A percentile compares a stretch with the other conserved stretches of the same genome.
These are phyloP conservation scores for Palloptera scutellata DNA, from an alignment of 2,888 invertebrate species.

Conservation along the genomic window DNA sequence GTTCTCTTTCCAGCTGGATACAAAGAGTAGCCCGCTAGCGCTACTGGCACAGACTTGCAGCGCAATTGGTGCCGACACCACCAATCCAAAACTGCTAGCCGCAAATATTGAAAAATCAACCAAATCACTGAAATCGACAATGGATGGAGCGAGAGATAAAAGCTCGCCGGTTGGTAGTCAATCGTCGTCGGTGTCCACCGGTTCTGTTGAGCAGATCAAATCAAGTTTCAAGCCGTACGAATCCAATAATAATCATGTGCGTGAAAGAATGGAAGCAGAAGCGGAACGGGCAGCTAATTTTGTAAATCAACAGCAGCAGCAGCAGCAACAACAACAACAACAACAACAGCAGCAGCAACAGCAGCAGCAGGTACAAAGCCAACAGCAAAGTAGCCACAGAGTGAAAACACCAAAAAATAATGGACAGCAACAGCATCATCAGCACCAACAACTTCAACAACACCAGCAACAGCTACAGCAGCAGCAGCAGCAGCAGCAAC, in stretches of 20 bases:
- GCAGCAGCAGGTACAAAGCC: slow-evolving; percentile 39
- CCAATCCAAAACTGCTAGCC: slow-evolving; percentile 78
- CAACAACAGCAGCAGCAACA: slow-evolving; percentile 40
- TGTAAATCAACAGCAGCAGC: slow-evolving; percentile 40
- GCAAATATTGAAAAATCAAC: slow-evolving; percentile 77
- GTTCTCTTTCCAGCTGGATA: slow-evolving; percentile 87
- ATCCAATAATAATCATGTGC: slow-evolving; percentile 68
- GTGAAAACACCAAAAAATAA: slow-evolving; percentile 57
- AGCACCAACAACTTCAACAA: slow-evolving; percentile 19
- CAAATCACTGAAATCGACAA: slow-evolving; percentile 64
- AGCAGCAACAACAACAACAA: slow-evolving; percentile 37
- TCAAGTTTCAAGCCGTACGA: slow-evolving; percentile 82
- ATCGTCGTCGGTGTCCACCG: slow-evolving; percentile 65
- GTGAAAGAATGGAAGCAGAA: slow-evolving; percentile 56
- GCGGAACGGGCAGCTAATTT: slow-evolving; percentile 48
- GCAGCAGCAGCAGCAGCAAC: slow-evolving; percentile 26
- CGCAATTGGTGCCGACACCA: slow-evolving; percentile 91
- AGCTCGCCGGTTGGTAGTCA: slow-evolving; percentile 65
- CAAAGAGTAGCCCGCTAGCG: slow-evolving; percentile 96
- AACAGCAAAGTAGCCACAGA: slow-evolving; percentile 36
- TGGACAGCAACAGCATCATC: slow-evolving; percentile 24
- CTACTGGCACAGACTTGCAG: slow-evolving; percentile 96
- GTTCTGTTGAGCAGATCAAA: slow-evolving; percentile 63
- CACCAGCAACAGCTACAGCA: slow-evolving; percentile 29
- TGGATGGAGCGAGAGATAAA: slow-evolving; percentile 69